Evolutionary conservation across 2,113 vertebrate species (phyloP), one percentile per base, ranked within the genome.

Genomic region (Alouatta palliata): DNA sequence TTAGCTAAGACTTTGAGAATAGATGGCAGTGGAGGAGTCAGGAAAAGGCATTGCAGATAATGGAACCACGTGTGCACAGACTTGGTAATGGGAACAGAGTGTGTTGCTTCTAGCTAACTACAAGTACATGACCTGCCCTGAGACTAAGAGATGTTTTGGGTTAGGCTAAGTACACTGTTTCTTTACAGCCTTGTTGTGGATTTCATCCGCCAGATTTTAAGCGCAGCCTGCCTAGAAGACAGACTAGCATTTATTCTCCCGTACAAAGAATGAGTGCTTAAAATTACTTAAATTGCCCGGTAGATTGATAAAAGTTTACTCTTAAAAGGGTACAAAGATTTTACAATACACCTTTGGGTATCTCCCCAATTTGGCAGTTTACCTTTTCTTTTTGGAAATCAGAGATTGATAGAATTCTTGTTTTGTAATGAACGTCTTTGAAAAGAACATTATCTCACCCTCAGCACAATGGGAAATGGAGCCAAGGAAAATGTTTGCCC

Each of bases 301-400:
- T 23, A 45, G 32, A 83, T 83, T 86, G 77, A 54, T 75, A 71
- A 85, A 84, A 68, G 35, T n/a, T 81, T 88, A 47, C 8, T 80
- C 66, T 81, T 21, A 3, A 80, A 87, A 87, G 66, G 52, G 23
- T 27, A 14, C 7, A 45, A 1, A 54, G 56, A 40, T 70, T 91
- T 88, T 86, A 47, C 73, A 94, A 73, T 87, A 37, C 2, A 80
- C 47, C 23, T 82, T 73, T 91, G 30, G 13, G 9, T 25, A 66
- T 82, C 47, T 70, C 68, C 43, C n/a, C 81, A 90, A 11, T 88
- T 79, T 80, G 61, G 30, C 10, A 91, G 16, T 47, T 79, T 95
- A 64, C 96, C 58, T 54, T 97, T 96, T 52, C 43, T 75, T 87
- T 95, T 58, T 66, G 32, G 75, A 66, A 84, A 91, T 88, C 45